These are phyloP conservation scores for Acleris cristana DNA, from an alignment of 2,888 invertebrate species.

Conservation along the genomic window DNA sequence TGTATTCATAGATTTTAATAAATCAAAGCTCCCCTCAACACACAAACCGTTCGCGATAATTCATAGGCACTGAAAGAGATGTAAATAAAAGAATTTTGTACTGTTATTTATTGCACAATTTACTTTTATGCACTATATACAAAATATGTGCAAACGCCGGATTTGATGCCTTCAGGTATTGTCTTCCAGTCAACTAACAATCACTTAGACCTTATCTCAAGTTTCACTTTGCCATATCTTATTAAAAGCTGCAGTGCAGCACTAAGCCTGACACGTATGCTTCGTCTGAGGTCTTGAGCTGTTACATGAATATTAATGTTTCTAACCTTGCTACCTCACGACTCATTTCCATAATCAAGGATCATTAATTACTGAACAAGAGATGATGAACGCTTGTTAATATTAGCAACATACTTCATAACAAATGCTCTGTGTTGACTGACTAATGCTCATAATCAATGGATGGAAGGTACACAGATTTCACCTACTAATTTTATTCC, in stretches of 20 bases:
- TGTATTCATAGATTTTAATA: no score
- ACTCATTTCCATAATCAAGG: conserved; percentile 13
- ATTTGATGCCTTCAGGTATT: no score
- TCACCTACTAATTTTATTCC: no score
- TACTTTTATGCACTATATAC: no score
- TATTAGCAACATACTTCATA: conserved; percentile 16
- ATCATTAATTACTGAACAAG: conserved; percentile 13
- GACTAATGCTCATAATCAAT: conserved; percentile 18
- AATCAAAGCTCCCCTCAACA: no score
- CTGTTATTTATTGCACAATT: no score
- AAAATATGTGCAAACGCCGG: no score
- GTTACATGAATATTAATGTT: conserved; percentile 22
- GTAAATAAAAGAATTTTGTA: no score
- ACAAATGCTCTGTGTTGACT: conserved; percentile 14
- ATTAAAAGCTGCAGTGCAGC: conserved; percentile 16
- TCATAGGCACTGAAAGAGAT: no score
- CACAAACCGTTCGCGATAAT: no score
- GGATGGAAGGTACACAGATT: no score
- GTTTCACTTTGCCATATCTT: neutral
- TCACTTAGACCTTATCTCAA: neutral
- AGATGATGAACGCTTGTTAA: conserved; percentile 20
- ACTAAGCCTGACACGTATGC: conserved; percentile 11
- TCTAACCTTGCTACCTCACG: conserved; percentile 13
- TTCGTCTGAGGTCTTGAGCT: conserved; percentile 15
- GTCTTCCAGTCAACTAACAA: no score